Evolutionary conservation across 64 coral and sea anemone species (phyloP), one percentile per base, ranked within the genome.

Genomic region (Montipora sp.): DNA sequence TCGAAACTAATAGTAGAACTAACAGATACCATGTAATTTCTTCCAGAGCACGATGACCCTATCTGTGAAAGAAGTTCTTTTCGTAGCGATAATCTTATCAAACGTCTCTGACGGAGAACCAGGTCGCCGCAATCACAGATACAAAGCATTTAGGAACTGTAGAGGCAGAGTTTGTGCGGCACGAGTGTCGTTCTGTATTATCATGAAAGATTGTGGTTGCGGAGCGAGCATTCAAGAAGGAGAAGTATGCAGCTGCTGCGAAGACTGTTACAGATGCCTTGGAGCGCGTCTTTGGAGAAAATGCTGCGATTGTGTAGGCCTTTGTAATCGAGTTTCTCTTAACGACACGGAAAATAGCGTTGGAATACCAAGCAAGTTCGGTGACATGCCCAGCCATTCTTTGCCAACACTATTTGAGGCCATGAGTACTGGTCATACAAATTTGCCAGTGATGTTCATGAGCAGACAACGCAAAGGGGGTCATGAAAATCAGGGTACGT

Each of bases 361-460:
- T 20, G 27, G n/a, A 71, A 72, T 85, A 50, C 61, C 82, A 36
- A 92, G 89, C 71, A 91, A 51, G 20, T 22, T 21, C 21, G 90
- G 90, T 47, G 72, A 92, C 3, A 44, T 92, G 13, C 45, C 75
- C 10, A 10, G 51, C 44, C 27, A 49, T 19, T 57, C 90, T 55
- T 65, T 92, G 73, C 90, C 90, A 92, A 63, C 90, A 61, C 19
- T 92, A 23, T 92, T 92, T 65, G 51, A 92, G 11, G 72, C 73
- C 8, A 46, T 92, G 44, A 92, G 90, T 82, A 24, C 57, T 5
- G 80, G 79, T 15, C 60, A 63, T 11, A 20, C 80, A 16, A 8
- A 84, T 58, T 77, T 88, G 3, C 87, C 87, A 2, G 12, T 74
- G 7, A 69, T 59, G 18, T 92, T 92, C 46, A 77, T 65, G 18